Percentiles rank a stretch among this genome's conserved stretches.
These are phyloP conservation scores for Drosophila aff. DNA, from an alignment of 1,140 invertebrate genomes.

Conservation along the genomic window DNA sequence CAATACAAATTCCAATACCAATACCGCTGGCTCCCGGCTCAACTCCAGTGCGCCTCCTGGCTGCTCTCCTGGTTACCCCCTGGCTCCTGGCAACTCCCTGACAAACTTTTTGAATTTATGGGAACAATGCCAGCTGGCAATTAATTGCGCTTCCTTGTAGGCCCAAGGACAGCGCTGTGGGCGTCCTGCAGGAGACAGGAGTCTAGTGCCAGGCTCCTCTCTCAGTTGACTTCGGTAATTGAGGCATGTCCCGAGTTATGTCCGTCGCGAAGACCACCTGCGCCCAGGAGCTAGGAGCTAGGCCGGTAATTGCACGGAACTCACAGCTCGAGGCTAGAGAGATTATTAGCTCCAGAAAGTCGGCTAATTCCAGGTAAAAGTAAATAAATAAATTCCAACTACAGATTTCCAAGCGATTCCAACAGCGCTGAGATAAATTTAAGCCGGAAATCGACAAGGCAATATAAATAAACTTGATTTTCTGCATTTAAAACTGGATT, in stretches of 20 bases:
- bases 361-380: neutral
- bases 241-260: constrained; percentile 41
- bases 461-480: too few species aligned
- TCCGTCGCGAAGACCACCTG: neutral
- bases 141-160: constrained; percentile 58
- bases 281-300: neutral
- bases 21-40: neutral
- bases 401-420: neutral
- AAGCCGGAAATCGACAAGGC: too few species aligned
- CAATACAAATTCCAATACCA: neutral
- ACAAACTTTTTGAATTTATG: constrained; percentile 58
- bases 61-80: neutral
- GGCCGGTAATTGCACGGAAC: neutral
- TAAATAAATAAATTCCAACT: constrained; percentile 9
- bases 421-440: neutral
- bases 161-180: constrained; percentile 7
- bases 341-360: constrained; percentile 1
- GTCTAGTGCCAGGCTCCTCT: constrained; percentile 16
- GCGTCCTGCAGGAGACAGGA: constrained; percentile 15
- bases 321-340: neutral
- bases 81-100: constrained; percentile 2
- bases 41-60: constrained; percentile 1
- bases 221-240: constrained; percentile 62
- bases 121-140: constrained; percentile 61
- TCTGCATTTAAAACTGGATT: too few species aligned